Base-by-base conservation (phyloP, 2,113 vertebrate genomes). In the Burhinus bistriatus region DNA sequence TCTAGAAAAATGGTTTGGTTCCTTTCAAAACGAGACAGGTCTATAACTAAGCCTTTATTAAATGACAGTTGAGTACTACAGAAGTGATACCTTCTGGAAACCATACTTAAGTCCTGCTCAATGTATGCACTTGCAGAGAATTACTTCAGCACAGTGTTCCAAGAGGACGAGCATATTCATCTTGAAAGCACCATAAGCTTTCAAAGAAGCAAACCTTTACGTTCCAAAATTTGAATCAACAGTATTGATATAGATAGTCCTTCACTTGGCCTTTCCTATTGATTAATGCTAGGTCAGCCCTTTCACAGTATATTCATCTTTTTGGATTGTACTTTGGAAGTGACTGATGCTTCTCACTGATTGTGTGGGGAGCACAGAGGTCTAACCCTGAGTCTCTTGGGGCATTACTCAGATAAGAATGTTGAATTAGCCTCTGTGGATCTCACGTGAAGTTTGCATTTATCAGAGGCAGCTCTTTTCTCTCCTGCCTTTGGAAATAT, bases 301-400 rank as follows among this genome's bases (percentile, higher is more conserved):
- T 96, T 95, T 84, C 52, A 57, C 73, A 85, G 70, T 87, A 82
- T 79, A 93, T 82, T 96, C 81, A 93, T 93, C 77, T 84, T 89
- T 87, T 71, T 79, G 36, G 61, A 81, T 64, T 95, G 89, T 57
- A 68, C 40, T 96, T 85, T 15, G 36, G 65, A 95, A 93, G 52
- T 0, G 2, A 82, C 11, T 9, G 29, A 89, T 79, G 78, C 23
- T 95, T 94, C 93, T 91, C 71, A 91, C 25, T 82, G 58, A 89
- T 62, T 82, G 30, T 57, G 23, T 55, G 36, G 36, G 52, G 58
- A 96, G 52, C 77, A 44, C 68, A 76, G 65, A 91, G 52, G 51
- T 94, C 72, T 94, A 84, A 75, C 42, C 34, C 59, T 78, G 61
- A 70, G 55, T 66, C 32, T 57, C 26, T 11, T 36, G 30, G 57